Evolutionary conservation across 2,888 invertebrate genomes (phyloP).

Genomic region (Drosophila cognata): DNA sequence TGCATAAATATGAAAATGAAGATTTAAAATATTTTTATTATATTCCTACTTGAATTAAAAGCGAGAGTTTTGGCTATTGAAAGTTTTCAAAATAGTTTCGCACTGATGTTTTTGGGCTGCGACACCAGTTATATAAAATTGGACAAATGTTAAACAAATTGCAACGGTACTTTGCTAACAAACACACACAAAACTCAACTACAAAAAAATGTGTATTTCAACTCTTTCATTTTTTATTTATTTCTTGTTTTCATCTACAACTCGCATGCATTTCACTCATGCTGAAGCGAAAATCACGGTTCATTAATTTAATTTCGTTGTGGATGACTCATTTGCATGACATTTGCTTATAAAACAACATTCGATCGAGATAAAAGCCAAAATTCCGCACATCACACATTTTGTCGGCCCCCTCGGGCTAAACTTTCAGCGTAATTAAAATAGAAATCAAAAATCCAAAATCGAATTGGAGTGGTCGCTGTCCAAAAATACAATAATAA

Average conservation of each 20-base stretch:
- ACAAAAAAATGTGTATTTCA: neutral
- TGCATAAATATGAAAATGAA: neutral
- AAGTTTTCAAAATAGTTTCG: neutral
- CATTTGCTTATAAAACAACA: slow-evolving; percentile 57
- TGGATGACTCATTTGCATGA: slow-evolving; percentile 75
- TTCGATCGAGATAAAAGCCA: slow-evolving; percentile 39
- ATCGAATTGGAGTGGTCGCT: slow-evolving; percentile 10
- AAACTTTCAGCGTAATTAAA: slow-evolving; percentile 70
- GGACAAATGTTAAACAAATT: slow-evolving; percentile 11
- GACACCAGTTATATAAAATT: neutral
- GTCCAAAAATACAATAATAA: slow-evolving; percentile 23
- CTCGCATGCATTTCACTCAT: slow-evolving; percentile 28
- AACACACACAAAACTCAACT: neutral
- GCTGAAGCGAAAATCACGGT: slow-evolving; percentile 19
- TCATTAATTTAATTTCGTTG: slow-evolving; percentile 20
- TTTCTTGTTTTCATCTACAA: slow-evolving; percentile 19
- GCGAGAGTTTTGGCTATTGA: neutral
- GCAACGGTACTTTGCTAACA: slow-evolving; percentile 1
- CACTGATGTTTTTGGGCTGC: neutral
- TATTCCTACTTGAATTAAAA: neutral
- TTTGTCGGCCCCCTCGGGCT: slow-evolving; percentile 26
- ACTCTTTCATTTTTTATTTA: slow-evolving; percentile 4
- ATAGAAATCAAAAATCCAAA: slow-evolving; percentile 47
- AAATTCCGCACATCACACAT: slow-evolving; percentile 4
- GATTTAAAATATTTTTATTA: neutral